Evolutionary conservation across 2,888 invertebrate species (phyloP).

Genomic region (Panorpa germanica): DNA sequence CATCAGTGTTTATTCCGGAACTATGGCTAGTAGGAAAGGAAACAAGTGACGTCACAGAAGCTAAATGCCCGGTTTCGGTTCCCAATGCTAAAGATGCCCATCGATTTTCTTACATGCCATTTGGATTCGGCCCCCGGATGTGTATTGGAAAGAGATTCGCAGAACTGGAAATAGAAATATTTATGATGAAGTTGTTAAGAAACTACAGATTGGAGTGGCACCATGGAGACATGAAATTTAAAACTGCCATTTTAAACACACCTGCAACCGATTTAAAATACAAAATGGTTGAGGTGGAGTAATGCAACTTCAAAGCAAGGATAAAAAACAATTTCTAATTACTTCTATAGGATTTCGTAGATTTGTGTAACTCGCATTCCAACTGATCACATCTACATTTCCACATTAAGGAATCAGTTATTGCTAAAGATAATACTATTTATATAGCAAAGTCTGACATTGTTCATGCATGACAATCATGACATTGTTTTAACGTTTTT

Average conservation of each 20-base stretch:
- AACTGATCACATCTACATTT: too few species aligned
- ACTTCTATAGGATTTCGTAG: too few species aligned
- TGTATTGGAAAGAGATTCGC: conserved; percentile 10
- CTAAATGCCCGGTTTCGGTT: conserved; percentile 5
- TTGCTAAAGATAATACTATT: too few species aligned
- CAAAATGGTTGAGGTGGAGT: too few species aligned
- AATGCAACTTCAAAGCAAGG: too few species aligned
- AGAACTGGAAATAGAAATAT: conserved; percentile 9
- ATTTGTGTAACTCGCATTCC: too few species aligned
- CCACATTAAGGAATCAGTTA: too few species aligned
- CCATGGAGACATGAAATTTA: conserved; percentile 9
- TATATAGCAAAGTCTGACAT: too few species aligned
- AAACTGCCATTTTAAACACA: conserved; percentile 3
- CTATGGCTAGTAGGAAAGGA: conserved; percentile 10
- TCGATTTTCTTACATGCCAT: conserved; percentile 9
- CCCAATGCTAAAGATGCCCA: conserved; percentile 5
- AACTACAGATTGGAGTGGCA: conserved; percentile 10
- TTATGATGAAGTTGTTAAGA: conserved; percentile 7
- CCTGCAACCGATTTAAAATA: too few species aligned
- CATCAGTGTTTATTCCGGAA: conserved; percentile 9
- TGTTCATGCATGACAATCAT: too few species aligned
- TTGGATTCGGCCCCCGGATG: conserved; percentile 8
- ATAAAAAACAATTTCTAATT: too few species aligned
- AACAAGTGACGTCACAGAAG: background rate
- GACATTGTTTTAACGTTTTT: too few species aligned